Conservation (phyloP, 2,888 invertebrate species). For the Caenorhabditis sp. region DNA sequence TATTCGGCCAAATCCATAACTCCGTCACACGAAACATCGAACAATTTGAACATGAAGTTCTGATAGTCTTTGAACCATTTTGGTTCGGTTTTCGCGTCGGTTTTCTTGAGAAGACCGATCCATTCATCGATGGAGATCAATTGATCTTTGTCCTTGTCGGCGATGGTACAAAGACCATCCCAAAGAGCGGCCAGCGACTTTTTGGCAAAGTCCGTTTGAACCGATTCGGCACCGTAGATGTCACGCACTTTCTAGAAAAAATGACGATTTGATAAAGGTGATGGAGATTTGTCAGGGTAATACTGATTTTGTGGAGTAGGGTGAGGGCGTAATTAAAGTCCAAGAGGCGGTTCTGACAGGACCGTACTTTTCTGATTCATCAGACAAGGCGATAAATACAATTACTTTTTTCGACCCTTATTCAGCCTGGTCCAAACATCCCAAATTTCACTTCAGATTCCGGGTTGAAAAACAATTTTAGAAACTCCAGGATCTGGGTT, state of each 20-base stretch:
- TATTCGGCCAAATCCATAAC: slow-evolving; percentile 68
- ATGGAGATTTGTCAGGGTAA: neutral
- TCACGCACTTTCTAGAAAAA: slow-evolving; percentile 66
- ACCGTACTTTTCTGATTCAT: no score
- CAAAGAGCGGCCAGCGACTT: slow-evolving; percentile 64
- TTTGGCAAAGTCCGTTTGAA: slow-evolving; percentile 62
- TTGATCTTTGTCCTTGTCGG: slow-evolving; percentile 62
- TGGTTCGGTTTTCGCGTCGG: slow-evolving; percentile 53
- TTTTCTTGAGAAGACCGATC: slow-evolving; percentile 58
- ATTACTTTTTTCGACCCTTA: no score
- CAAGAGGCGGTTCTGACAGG: no score
- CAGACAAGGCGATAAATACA: no score
- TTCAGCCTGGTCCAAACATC: no score
- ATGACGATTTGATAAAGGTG: neutral
- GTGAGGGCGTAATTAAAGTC: no score
- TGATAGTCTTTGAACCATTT: slow-evolving; percentile 68
- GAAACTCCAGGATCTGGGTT: no score
- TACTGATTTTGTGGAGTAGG: neutral
- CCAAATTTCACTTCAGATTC: no score
- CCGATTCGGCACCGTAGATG: slow-evolving; percentile 69
- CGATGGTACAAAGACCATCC: slow-evolving; percentile 65
- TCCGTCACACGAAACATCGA: slow-evolving; percentile 70
- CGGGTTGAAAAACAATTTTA: no score
- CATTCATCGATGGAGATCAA: slow-evolving; percentile 65
- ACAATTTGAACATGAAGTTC: slow-evolving; percentile 70